Conservation (phyloP, 2,888 invertebrate genomes). For the Calameuta filiformis region DNA sequence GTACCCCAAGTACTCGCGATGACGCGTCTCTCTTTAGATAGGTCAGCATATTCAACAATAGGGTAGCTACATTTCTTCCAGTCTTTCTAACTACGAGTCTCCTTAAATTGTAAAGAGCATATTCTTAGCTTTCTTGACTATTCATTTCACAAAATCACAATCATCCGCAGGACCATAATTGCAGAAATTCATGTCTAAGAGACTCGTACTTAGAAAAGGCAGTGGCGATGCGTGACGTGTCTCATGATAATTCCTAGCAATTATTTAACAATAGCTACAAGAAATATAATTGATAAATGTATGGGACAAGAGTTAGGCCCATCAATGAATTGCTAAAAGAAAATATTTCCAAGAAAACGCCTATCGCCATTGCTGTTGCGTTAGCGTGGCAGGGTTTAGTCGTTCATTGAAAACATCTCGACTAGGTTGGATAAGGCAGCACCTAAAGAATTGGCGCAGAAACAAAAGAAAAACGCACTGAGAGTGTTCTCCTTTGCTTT, state of each 20-base stretch:
- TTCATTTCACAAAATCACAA: not conserved
- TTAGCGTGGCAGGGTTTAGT: not conserved
- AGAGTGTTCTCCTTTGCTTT: slow-evolving; percentile 66
- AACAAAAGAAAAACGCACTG: slow-evolving; percentile 54
- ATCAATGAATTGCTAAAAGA: not conserved
- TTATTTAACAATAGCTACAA: not conserved
- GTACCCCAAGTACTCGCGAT: slow-evolving; percentile 51
- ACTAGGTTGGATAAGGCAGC: slow-evolving; percentile 62
- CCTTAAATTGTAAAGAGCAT: slow-evolving; percentile 5
- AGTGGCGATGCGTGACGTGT: slow-evolving; percentile 48
- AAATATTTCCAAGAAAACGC: not conserved
- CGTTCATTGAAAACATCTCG: slow-evolving; percentile 9
- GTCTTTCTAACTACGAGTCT: slow-evolving; percentile 55
- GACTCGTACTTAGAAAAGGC: slow-evolving; percentile 55
- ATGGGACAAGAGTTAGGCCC: not conserved
- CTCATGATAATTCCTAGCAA: not conserved
- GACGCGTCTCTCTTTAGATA: slow-evolving; percentile 52
- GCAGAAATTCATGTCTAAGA: slow-evolving; percentile 23
- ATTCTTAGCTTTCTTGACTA: not conserved
- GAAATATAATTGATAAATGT: not conserved
- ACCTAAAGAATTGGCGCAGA: slow-evolving; percentile 57
- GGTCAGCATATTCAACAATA: slow-evolving; percentile 60
- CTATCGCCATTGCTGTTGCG: slow-evolving; percentile 48
- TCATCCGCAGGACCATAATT: not conserved
- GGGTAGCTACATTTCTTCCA: slow-evolving; percentile 51